Evolutionary conservation across 2,113 vertebrate species (phyloP).

Genomic region (Pluvianellus socialis): DNA sequence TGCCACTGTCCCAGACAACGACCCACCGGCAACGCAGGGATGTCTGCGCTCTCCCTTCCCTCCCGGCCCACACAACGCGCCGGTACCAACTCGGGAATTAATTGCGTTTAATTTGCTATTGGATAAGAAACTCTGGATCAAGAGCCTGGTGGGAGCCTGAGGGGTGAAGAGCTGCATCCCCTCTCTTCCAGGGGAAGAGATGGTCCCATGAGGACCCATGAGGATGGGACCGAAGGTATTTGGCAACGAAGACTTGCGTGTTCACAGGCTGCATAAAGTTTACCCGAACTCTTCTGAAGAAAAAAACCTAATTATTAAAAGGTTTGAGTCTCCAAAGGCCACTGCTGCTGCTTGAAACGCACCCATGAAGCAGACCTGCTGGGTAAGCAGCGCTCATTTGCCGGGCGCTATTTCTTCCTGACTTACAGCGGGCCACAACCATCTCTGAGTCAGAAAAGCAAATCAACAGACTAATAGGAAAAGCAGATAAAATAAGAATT

Average conservation of each 20-base stretch:
- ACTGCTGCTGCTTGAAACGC: background rate
- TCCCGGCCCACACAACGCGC: background rate
- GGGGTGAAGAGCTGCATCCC: too few species aligned
- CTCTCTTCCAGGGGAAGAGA: background rate
- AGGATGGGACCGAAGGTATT: background rate
- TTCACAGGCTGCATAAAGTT: background rate
- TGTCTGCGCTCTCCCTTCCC: background rate
- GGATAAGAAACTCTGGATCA: background rate
- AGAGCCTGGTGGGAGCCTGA: background rate
- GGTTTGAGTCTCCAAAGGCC: background rate
- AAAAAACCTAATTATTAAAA: background rate
- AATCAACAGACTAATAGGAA: background rate
- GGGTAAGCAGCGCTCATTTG: background rate
- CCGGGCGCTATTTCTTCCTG: fast-evolving
- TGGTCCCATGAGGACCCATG: too few species aligned
- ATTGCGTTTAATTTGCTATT: background rate
- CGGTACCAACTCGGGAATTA: background rate
- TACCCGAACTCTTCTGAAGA: background rate
- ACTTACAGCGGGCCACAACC: fast-evolving
- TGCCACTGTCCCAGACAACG: background rate
- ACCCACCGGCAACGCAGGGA: background rate
- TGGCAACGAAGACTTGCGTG: background rate
- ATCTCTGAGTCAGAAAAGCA: background rate
- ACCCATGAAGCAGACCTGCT: background rate
- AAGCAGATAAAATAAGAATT: background rate